phyloP scores from a whole-genome alignment of 2,113 vertebrate genomes.

The Halichoerus grypus region DNA sequence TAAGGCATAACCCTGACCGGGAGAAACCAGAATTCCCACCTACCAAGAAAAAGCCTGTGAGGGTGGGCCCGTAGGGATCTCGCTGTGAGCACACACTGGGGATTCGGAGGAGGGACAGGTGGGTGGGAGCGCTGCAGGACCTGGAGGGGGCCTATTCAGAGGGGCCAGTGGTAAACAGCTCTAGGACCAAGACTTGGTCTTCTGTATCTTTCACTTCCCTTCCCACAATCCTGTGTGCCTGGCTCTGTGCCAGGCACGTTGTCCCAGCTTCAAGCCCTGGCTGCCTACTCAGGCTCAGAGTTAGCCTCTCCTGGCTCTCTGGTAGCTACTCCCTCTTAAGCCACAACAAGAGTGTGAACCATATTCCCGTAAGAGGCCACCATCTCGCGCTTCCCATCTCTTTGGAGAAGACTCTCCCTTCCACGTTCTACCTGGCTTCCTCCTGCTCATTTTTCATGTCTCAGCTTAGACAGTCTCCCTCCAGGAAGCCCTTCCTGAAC shows the following conservation, averaged over 20 bases:
- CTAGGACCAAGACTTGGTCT: not conserved
- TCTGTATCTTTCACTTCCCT: not conserved
- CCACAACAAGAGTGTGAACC: accelerated
- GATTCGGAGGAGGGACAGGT: too few relatives aligned
- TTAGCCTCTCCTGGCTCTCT: not conserved
- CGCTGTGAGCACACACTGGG: accelerated
- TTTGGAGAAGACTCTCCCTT: not conserved
- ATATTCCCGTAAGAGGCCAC: too few relatives aligned
- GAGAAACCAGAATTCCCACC: not conserved
- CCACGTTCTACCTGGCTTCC: not conserved
- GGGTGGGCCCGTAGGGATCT: not conserved
- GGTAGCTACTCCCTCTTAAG: not conserved
- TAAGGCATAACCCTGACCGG: not conserved
- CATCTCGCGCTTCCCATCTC: not conserved
- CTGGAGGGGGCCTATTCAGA: not conserved
- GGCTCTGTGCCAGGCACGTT: accelerated
- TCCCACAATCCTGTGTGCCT: not conserved
- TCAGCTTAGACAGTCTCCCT: not conserved
- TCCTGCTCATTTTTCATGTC: accelerated
- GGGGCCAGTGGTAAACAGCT: not conserved
- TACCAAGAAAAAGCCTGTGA: too few relatives aligned
- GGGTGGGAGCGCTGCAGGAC: too few relatives aligned
- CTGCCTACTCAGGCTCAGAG: not conserved
- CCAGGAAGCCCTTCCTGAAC: not conserved
- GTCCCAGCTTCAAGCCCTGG: not conserved